These are phyloP conservation scores for Nesidiocoris tenuis DNA, from an alignment of 2,888 invertebrate genomes.

Conservation along the genomic window DNA sequence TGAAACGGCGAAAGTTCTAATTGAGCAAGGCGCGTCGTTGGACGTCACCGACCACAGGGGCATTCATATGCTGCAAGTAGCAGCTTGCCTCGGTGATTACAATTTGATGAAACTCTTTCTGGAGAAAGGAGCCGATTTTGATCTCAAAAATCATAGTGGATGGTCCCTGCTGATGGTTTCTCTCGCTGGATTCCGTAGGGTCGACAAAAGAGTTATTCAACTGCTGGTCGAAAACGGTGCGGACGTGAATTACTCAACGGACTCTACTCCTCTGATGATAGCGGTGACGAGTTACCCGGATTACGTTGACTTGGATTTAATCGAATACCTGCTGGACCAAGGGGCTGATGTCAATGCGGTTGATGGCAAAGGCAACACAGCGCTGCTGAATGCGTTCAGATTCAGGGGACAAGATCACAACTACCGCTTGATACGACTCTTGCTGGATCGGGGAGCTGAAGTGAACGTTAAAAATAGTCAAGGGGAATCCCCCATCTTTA, in stretches of 20 bases:
- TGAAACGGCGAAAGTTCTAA: not conserved
- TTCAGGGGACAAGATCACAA: slow-evolving; percentile 5
- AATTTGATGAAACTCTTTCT: slow-evolving; percentile 10
- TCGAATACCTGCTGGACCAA: slow-evolving; percentile 15
- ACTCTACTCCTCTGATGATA: slow-evolving; percentile 3
- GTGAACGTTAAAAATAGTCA: not conserved
- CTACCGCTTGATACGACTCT: not conserved
- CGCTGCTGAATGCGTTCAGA: not conserved
- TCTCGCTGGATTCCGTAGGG: not conserved
- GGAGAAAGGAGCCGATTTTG: slow-evolving; percentile 1
- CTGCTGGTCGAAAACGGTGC: slow-evolving; percentile 13
- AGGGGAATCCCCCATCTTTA: not conserved
- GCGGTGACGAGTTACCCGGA: slow-evolving; percentile 3
- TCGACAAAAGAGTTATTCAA: not conserved
- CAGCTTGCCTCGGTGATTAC: slow-evolving; percentile 4
- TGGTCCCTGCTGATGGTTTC: slow-evolving; percentile 10
- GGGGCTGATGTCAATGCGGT: not conserved
- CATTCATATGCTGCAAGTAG: slow-evolving; percentile 7
- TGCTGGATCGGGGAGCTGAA: slow-evolving; percentile 13
- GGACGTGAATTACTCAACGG: not conserved
- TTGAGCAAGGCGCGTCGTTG: slow-evolving; percentile 7
- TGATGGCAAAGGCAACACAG: not conserved
- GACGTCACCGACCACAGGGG: slow-evolving; percentile 5
- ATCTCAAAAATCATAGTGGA: slow-evolving; percentile 4
- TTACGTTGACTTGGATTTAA: not conserved